Evolutionary conservation across 2,888 invertebrate species (phyloP).

Genomic region (Catocala sponsa): DNA sequence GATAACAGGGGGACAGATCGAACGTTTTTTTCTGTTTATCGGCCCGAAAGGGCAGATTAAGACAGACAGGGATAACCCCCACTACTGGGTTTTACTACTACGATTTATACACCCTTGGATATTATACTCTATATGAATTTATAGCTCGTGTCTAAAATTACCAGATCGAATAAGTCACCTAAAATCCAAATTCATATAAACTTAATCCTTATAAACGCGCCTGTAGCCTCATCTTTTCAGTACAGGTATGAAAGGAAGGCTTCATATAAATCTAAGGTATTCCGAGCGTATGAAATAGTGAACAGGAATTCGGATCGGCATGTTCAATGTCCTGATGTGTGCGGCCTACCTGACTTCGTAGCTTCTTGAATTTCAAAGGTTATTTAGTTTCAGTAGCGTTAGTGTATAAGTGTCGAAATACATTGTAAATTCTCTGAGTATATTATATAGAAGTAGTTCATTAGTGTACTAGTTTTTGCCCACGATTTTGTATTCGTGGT

Average conservation of each 20-base stretch:
- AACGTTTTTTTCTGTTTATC: too few relatives aligned
- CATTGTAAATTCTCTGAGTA: too few relatives aligned
- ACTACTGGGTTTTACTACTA: too few relatives aligned
- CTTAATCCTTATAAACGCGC: background rate
- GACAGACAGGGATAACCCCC: too few relatives aligned
- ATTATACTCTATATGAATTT: too few relatives aligned
- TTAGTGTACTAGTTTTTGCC: too few relatives aligned
- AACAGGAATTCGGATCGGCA: slow-evolving; percentile 8
- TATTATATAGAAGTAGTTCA: too few relatives aligned
- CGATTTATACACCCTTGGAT: too few relatives aligned
- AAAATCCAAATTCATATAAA: background rate
- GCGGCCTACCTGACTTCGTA: background rate
- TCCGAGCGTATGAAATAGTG: slow-evolving; percentile 14
- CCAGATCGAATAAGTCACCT: background rate
- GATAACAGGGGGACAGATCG: too few relatives aligned
- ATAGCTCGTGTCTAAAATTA: background rate
- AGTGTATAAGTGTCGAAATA: background rate
- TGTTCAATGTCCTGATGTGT: slow-evolving; percentile 1
- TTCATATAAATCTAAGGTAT: slow-evolving; percentile 8
- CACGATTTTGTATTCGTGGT: too few relatives aligned
- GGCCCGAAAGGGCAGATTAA: too few relatives aligned
- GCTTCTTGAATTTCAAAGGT: background rate
- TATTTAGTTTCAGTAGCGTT: background rate
- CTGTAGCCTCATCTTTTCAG: background rate
- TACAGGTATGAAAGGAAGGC: background rate